Percentiles rank a stretch among this genome's conserved stretches.
phyloP scores from a whole-genome alignment of 2,113 vertebrate genomes.

The Saccopteryx bilineata region DNA sequence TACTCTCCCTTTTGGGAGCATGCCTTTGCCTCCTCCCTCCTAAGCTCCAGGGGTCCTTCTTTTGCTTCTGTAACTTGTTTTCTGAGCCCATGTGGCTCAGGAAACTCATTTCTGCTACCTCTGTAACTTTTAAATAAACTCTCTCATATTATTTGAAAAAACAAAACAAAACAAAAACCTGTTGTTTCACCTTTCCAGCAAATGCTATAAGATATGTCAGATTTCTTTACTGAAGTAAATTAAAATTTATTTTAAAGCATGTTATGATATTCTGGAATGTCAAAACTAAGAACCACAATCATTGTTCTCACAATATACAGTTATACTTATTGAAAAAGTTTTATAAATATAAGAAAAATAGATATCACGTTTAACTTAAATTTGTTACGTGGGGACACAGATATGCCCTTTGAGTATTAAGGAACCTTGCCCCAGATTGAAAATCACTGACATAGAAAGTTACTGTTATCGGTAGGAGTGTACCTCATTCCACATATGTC shows the following conservation, averaged over 20 bases:
- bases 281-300: not conserved
- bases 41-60: no score
- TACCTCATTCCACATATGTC: not conserved
- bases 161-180: not conserved
- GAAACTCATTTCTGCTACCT: not conserved
- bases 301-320: not conserved
- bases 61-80: no score
- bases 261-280: not conserved
- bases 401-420: not conserved
- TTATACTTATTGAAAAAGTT: not conserved
- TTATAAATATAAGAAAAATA: slow-evolving; percentile 1
- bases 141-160: not conserved
- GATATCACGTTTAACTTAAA: not conserved
- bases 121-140: not conserved
- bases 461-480: not conserved
- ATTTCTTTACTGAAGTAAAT: not conserved
- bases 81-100: no score
- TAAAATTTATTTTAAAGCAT: slow-evolving; percentile 13
- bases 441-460: not conserved
- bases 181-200: not conserved
- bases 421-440: not conserved
- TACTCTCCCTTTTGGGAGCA: not conserved
- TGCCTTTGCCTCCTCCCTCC: not conserved
- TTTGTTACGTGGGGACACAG: not conserved
- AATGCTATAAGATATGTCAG: not conserved